Conservation (phyloP, 1,140 invertebrate species). For the Phenacoccus solenopsis region DNA sequence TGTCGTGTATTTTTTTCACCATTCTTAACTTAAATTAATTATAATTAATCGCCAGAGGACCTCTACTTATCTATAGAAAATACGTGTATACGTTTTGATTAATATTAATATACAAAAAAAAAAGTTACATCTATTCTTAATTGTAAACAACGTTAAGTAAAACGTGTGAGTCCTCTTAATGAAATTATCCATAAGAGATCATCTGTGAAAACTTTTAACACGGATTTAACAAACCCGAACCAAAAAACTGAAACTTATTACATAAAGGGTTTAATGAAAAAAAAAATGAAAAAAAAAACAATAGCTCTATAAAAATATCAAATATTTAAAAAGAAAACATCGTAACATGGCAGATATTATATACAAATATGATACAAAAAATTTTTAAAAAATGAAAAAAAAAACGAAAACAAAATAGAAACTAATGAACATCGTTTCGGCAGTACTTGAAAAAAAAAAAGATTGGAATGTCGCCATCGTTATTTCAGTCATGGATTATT, state of each 20-base stretch:
- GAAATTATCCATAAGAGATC: constrained; percentile 11
- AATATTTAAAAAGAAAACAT: not conserved
- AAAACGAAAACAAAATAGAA: not conserved
- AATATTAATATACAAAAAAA: constrained; percentile 3
- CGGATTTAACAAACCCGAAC: constrained; percentile 6
- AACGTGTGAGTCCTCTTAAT: constrained; percentile 5
- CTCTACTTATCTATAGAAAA: not conserved
- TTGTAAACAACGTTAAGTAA: not conserved
- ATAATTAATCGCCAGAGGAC: not conserved
- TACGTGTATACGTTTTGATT: not conserved
- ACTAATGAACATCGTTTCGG: not conserved
- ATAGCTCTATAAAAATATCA: not conserved
- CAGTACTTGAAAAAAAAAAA: not conserved
- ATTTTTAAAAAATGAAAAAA: constrained; percentile 4
- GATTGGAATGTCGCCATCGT: not conserved
- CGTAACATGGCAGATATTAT: constrained; percentile 5
- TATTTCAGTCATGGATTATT: not conserved
- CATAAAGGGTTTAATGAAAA: not conserved
- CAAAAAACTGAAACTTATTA: not conserved
- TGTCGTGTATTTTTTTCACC: too few species aligned
- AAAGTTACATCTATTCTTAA: not conserved
- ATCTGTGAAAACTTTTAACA: constrained; percentile 6
- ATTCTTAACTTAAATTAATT: not conserved
- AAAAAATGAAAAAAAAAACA: not conserved
- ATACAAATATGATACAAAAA: constrained; percentile 7